Evolutionary conservation across 2,888 invertebrate genomes (phyloP).

Genomic region (Desoria tigrina): DNA sequence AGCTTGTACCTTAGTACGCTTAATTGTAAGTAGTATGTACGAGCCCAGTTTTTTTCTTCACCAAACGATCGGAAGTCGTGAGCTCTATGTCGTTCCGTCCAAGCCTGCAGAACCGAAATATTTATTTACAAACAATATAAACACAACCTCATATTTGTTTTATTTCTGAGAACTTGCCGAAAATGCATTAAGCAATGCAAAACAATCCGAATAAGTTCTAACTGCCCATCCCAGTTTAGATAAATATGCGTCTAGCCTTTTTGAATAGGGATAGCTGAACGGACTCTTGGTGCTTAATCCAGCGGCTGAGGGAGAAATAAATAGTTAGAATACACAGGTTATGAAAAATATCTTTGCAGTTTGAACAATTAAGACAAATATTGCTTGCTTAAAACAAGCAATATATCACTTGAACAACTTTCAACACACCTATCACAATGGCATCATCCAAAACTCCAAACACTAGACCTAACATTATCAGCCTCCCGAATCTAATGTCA

Average conservation of each 20-base stretch:
- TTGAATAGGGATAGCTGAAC: slow-evolving; percentile 73
- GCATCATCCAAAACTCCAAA: slow-evolving; percentile 82
- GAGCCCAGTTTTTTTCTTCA: slow-evolving; percentile 69
- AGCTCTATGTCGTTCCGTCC: slow-evolving; percentile 66
- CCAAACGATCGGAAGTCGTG: slow-evolving; percentile 62
- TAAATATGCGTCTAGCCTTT: slow-evolving; percentile 70
- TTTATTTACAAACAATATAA: background rate
- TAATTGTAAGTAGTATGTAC: slow-evolving; percentile 69
- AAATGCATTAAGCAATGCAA: slow-evolving; percentile 79
- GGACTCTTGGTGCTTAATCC: slow-evolving; percentile 78
- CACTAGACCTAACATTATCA: slow-evolving; percentile 82
- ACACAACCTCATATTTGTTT: background rate
- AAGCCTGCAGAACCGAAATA: slow-evolving; percentile 62
- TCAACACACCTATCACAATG: slow-evolving; percentile 71
- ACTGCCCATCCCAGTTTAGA: slow-evolving; percentile 79
- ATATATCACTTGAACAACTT: no score
- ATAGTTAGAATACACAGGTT: no score
- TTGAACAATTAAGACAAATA: no score
- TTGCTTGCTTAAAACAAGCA: no score
- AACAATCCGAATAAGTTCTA: slow-evolving; percentile 79
- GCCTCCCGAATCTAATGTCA: slow-evolving; percentile 76
- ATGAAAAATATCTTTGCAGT: no score
- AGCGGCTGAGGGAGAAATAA: no score
- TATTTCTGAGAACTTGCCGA: slow-evolving; percentile 61
- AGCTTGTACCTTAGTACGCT: slow-evolving; percentile 65